phyloP scores from a whole-genome alignment of 2,888 invertebrate species.

The Byasa hedistus region DNA sequence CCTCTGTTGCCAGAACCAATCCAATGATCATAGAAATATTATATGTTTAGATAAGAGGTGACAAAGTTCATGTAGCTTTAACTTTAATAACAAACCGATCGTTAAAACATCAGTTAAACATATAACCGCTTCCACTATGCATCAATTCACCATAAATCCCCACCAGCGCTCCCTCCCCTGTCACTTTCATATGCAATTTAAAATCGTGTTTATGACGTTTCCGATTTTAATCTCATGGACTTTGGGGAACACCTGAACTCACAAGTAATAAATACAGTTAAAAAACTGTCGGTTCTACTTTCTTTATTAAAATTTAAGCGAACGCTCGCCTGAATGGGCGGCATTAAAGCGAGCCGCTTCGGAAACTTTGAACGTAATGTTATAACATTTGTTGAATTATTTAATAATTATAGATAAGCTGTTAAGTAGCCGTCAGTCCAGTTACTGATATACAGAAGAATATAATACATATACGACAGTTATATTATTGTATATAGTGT shows the following conservation, averaged over 20 bases:
- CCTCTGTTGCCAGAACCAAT: no score
- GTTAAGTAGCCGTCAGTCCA: not conserved
- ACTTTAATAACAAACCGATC: conserved; percentile 17
- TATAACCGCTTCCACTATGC: conserved; percentile 32
- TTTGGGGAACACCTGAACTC: conserved; percentile 10
- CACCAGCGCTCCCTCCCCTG: conserved; percentile 36
- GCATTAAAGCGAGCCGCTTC: conserved; percentile 9
- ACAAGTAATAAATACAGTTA: conserved; percentile 30
- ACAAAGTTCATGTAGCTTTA: not conserved
- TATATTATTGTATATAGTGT: no score
- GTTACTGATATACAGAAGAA: not conserved
- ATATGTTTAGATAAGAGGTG: not conserved
- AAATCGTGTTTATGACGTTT: conserved; percentile 41
- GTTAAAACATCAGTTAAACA: conserved; percentile 26
- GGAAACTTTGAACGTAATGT: not conserved
- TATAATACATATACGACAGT: not conserved
- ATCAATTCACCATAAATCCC: conserved; percentile 41
- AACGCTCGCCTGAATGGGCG: conserved; percentile 5
- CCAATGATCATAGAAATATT: no score
- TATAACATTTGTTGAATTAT: not conserved
- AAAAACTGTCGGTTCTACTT: conserved; percentile 22
- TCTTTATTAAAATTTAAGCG: conserved; percentile 25
- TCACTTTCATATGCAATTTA: conserved; percentile 43
- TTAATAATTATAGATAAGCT: not conserved
- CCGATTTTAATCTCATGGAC: conserved; percentile 33